Evolutionary conservation across 35 echinoderm and acorn worm genomes (phyloP), one percentile per base, ranked within the genome.

Genomic region (Anneissia japonica): DNA sequence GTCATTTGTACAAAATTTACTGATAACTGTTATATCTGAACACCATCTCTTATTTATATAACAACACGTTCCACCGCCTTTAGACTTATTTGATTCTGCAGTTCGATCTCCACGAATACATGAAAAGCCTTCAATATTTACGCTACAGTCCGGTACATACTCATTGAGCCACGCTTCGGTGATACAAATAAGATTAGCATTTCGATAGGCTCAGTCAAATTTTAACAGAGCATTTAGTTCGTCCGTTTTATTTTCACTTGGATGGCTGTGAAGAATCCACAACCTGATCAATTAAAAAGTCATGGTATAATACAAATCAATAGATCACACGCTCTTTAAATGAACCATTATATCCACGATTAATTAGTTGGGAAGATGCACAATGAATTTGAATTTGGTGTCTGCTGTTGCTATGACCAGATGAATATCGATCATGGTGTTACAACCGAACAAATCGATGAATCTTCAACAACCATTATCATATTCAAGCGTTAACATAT

Each of bases 41-140:
- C 90, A 91, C 90, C 90, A 91, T 86, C 74, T 91, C 76, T 75
- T 23, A n/a, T n/a, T n/a, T n/a, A n/a, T 80, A 37, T 87, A 91
- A 30, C 82, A 30, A 86, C 90, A 91, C 38, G 73, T 55, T 64
- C 77, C 90, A 2, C 84, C 90, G 0, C 90, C 84, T 35, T 39
- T 83, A 46, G 45, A 81, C 81, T 91, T 86, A 19, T 84, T 77
- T 34, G 90, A 80, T n/a, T 72, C 77, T 82, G 23, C 36, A 74
- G 74, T 79, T 82, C 77, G 87, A 64, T 91, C 90, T 74, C 38
- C 79, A 28, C 84, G 79, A 32, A 91, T 21, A 37, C 21, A 64
- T 74, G 13, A 14, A 31, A 91, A 86, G 34, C 37, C 75, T 36
- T 45, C 74, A 9, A 87, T 79, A 31, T 91, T 39, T 30, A 82